Percentiles rank a stretch among this genome's conserved stretches.
Conservation (phyloP, 2,888 invertebrate genomes). For the Drymonia ruficornis region DNA sequence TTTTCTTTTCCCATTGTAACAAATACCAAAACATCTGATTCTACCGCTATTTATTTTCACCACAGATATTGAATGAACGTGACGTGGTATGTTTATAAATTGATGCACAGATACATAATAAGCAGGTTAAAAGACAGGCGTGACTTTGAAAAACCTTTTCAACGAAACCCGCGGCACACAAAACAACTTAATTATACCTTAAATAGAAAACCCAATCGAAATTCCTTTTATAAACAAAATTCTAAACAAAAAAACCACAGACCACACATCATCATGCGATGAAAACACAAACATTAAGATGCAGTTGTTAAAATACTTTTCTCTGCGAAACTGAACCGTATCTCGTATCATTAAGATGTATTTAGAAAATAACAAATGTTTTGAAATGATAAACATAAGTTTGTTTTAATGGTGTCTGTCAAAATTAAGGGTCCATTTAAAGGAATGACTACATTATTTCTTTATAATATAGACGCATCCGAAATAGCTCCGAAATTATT, state of each 20-base stretch:
- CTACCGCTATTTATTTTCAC: background rate
- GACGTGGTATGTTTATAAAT: background rate
- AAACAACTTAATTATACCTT: conserved; percentile 35
- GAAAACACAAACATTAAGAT: conserved; percentile 12
- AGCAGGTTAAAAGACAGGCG: background rate
- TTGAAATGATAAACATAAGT: background rate
- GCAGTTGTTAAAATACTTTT: background rate
- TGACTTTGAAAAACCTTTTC: background rate
- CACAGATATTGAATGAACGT: background rate
- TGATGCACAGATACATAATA: too few species aligned
- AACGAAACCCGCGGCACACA: background rate
- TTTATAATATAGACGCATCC: conserved; percentile 37
- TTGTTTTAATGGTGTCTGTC: conserved; percentile 43
- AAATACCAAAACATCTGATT: background rate
- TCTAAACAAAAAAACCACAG: conserved; percentile 34
- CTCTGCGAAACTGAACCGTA: conserved; percentile 10
- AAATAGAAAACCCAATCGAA: conserved; percentile 34
- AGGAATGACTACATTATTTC: conserved; percentile 58
- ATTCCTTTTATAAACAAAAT: conserved; percentile 26
- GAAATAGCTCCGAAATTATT: conserved; percentile 17
- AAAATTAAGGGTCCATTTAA: conserved; percentile 55
- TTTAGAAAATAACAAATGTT: conserved; percentile 2
- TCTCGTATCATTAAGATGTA: background rate
- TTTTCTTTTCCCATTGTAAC: background rate
- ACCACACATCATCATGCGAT: conserved; percentile 38